These are phyloP conservation scores for Cephonodes hylas DNA, from an alignment of 2,888 invertebrate species.

Conservation along the genomic window DNA sequence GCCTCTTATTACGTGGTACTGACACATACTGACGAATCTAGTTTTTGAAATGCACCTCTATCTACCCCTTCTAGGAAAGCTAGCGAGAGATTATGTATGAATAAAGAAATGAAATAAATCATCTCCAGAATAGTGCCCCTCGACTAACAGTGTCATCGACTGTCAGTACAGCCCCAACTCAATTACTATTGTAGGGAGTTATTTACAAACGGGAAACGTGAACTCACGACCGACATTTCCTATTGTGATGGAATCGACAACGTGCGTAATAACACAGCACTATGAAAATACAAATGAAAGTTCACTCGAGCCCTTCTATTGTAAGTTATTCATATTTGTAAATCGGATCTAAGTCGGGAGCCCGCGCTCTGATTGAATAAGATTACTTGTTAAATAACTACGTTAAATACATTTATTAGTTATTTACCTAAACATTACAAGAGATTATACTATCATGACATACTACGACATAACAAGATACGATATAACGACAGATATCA, in stretches of 20 bases:
- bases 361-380: too few species aligned
- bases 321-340: not conserved
- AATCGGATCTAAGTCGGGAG: not conserved
- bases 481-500: too few species aligned
- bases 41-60: too few species aligned
- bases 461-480: too few species aligned
- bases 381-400: too few species aligned
- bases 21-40: too few species aligned
- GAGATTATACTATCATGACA: too few species aligned
- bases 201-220: slow-evolving; percentile 2
- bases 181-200: slow-evolving; percentile 13
- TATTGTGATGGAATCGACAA: not conserved
- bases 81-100: not conserved
- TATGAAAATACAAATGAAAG: not conserved
- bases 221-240: slow-evolving; percentile 1
- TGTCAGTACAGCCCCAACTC: slow-evolving; percentile 10
- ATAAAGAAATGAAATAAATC: not conserved
- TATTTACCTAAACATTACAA: too few species aligned
- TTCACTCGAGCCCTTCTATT: not conserved
- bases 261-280: not conserved
- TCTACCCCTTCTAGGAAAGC: not conserved
- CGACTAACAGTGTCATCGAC: slow-evolving; percentile 12
- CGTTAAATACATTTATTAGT: too few species aligned
- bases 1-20: too few species aligned
- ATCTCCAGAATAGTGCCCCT: not conserved